phyloP scores from a whole-genome alignment of 1,140 invertebrate species.

The Drosophila hydei region DNA sequence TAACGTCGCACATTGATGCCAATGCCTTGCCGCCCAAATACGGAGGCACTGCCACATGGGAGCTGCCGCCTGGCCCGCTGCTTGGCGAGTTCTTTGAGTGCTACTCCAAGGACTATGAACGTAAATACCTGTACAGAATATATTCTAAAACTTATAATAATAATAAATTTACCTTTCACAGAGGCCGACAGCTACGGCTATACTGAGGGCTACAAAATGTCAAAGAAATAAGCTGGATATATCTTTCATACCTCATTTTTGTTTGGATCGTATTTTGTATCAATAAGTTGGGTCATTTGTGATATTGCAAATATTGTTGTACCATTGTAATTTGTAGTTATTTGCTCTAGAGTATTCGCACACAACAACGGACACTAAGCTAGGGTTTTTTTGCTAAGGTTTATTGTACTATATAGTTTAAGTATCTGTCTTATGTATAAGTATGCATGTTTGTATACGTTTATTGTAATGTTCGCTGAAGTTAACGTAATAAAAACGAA shows the following conservation, averaged over 20 bases:
- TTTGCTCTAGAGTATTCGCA: constrained; percentile 20
- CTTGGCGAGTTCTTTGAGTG: constrained; percentile 85
- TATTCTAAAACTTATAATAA: not conserved
- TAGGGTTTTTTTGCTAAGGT: constrained; percentile 46
- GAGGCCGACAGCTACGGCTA: constrained; percentile 80
- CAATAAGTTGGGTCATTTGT: constrained; percentile 78
- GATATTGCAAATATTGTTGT: constrained; percentile 77
- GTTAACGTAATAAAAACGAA: constrained; percentile 34
- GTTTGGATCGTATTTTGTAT: constrained; percentile 65
- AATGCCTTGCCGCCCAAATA: constrained; percentile 88
- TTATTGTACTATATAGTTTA: constrained; percentile 38
- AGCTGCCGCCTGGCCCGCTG: constrained; percentile 84
- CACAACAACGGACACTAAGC: constrained; percentile 31
- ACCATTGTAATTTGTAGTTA: constrained; percentile 48
- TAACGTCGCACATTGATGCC: constrained; percentile 87
- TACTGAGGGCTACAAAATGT: constrained; percentile 61
- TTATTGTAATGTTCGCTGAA: constrained; percentile 28
- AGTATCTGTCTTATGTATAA: constrained; percentile 7
- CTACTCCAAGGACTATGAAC: constrained; percentile 85
- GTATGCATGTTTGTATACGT: constrained; percentile 16
- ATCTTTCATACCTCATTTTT: constrained; percentile 26
- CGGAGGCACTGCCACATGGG: constrained; percentile 87
- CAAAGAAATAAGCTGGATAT: constrained; percentile 53
- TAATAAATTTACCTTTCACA: constrained; percentile 26
- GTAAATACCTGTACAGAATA: constrained; percentile 77